Evolutionary conservation across 1,140 invertebrate genomes (phyloP), one percentile per base, ranked within the genome.

Genomic region (Aphaenogaster ashmeadi): DNA sequence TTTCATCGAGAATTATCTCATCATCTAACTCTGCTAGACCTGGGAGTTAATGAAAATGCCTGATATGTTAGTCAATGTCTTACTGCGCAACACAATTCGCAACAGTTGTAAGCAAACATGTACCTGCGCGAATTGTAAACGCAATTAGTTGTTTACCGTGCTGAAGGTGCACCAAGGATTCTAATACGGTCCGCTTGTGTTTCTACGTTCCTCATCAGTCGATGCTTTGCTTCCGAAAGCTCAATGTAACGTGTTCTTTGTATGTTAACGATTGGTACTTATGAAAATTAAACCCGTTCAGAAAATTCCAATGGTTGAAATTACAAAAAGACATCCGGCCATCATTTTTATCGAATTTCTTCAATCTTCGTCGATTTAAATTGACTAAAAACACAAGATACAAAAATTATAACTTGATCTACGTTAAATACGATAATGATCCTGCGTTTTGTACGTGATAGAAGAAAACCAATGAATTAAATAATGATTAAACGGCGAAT

Each of bases 141-240:
- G 69, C 80, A 84, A 84, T 84, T 84, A 75, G 69, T 62, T 62
- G 80, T 84, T 74, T 84, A 81, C 66, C 62, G 6, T 60, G 41
- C 11, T 47, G 69, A 3, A 83, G 41, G 41, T 83, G 27, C 54
- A 60, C 69, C 38, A 75, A 84, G 69, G 69, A 84, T 47, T 74
- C 54, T 84, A 84, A 62, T 84, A 84, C 41, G 27, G 67, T 83
- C 67, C 69, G 54, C 56, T 60, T 75, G 80, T 81, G 78, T 84
- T 41, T 74, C 52, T 72, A 72, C 66, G 56, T 75, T 74, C 4
- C 52, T 72, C 80, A 74, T 64, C 67, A 60, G 18, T 47, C 80
- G n/a, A 84, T 84, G 56, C 56, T 84, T 74, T 15, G 54, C n/a
- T 74, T 21, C 9, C 41, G 44, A 47, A 74, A 74, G 18, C 41